phyloP scores from a whole-genome alignment of 2,888 invertebrate genomes.

The Aphidius colemani region DNA sequence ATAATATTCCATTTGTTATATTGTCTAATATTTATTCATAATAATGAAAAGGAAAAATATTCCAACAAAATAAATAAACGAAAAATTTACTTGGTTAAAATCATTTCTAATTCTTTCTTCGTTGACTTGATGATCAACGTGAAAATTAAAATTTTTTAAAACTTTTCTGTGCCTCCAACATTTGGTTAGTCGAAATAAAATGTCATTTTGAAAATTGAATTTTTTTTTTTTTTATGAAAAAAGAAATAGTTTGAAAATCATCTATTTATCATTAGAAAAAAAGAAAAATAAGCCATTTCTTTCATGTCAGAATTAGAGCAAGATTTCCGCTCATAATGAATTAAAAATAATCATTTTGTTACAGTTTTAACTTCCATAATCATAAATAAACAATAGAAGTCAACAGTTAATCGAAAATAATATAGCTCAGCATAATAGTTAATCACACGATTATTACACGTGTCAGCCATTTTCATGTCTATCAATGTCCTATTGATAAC shows the following conservation, averaged over 20 bases:
- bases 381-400: conserved; percentile 18
- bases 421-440: conserved; percentile 7
- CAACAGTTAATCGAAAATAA: conserved; percentile 22
- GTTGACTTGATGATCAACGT: too few relatives aligned
- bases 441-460: conserved; percentile 12
- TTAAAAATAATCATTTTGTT: conserved; percentile 1
- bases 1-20: conserved; percentile 12
- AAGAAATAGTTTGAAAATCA: neutral
- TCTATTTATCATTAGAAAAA: conserved; percentile 9
- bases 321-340: conserved; percentile 1
- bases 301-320: conserved; percentile 12
- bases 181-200: too few relatives aligned
- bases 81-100: too few relatives aligned
- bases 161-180: too few relatives aligned
- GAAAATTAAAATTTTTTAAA: too few relatives aligned
- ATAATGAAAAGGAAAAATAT: conserved; percentile 9
- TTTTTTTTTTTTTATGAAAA: conserved; percentile 8
- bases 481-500: neutral
- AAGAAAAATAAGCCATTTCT: conserved; percentile 27
- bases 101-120: too few relatives aligned
- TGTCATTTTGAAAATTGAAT: conserved; percentile 17
- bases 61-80: conserved; percentile 12
- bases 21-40: conserved; percentile 28
- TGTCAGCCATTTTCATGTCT: conserved; percentile 13
- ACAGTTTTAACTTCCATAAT: conserved; percentile 19